phyloP scores from a whole-genome alignment of 2,113 vertebrate species.

The Numida meleagris region DNA sequence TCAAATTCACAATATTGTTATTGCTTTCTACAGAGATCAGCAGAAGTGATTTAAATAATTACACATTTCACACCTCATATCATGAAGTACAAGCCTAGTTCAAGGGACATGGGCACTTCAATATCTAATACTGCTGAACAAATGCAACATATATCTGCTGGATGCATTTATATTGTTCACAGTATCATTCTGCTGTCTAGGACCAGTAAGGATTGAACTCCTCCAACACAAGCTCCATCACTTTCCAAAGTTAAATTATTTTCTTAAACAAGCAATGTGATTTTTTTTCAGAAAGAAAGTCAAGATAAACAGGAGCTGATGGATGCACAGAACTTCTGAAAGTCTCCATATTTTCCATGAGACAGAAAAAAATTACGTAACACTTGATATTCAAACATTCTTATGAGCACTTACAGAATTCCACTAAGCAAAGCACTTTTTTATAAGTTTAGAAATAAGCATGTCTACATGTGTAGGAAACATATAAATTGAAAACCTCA shows the following conservation, averaged over 20 bases:
- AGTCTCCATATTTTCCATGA: background rate
- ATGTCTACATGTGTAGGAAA: background rate
- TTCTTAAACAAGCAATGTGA: background rate
- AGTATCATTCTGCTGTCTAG: background rate
- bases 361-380: background rate
- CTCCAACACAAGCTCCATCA: background rate
- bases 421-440: background rate
- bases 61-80: background rate
- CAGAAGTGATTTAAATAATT: background rate
- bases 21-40: background rate
- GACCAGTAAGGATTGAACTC: background rate
- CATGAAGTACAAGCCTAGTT: background rate
- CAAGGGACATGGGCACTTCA: accelerated
- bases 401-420: background rate
- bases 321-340: background rate
- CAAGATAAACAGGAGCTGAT: background rate
- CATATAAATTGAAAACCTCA: background rate
- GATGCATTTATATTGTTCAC: background rate
- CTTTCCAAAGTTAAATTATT: background rate
- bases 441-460: background rate
- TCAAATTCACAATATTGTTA: background rate
- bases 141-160: background rate
- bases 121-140: background rate
- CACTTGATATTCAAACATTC: background rate
- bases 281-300: background rate